Evolutionary conservation across 2,113 vertebrate species (phyloP).

Genomic region (Erythrocebus patas): DNA sequence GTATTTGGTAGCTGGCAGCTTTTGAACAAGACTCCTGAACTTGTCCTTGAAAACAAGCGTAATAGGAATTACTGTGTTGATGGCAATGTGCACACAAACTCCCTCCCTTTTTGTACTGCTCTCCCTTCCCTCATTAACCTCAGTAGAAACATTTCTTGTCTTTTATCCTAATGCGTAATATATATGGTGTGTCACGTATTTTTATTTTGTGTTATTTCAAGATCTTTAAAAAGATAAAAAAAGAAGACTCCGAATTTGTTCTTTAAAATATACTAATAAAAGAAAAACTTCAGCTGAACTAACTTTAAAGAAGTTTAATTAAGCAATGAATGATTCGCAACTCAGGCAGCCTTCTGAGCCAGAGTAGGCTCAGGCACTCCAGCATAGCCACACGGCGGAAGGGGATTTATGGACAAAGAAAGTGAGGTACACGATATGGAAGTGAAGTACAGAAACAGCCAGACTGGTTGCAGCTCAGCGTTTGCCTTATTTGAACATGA

Average conservation of each 20-base stretch:
- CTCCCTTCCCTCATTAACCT: neutral
- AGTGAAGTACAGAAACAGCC: no score
- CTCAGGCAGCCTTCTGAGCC: no score
- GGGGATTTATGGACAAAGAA: no score
- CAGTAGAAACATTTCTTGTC: neutral
- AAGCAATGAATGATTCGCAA: no score
- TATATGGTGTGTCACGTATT: neutral
- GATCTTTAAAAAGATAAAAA: neutral
- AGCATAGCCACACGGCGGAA: no score
- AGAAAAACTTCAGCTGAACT: no score
- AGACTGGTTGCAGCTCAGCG: no score
- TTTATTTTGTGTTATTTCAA: neutral
- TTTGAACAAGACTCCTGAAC: slow-evolving; percentile 73
- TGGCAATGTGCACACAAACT: neutral
- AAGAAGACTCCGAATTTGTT: neutral
- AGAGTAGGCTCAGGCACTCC: no score
- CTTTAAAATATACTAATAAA: neutral
- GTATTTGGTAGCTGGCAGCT: slow-evolving; percentile 55
- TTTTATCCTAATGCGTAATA: neutral
- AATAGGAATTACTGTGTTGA: slow-evolving; percentile 48
- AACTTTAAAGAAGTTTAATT: no score
- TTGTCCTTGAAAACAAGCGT: slow-evolving; percentile 69
- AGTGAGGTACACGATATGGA: no score
- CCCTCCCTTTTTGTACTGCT: accelerated
- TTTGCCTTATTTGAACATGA: no score